Conservation (phyloP, 2,888 invertebrate species). For the Drosophila koepferae region DNA sequence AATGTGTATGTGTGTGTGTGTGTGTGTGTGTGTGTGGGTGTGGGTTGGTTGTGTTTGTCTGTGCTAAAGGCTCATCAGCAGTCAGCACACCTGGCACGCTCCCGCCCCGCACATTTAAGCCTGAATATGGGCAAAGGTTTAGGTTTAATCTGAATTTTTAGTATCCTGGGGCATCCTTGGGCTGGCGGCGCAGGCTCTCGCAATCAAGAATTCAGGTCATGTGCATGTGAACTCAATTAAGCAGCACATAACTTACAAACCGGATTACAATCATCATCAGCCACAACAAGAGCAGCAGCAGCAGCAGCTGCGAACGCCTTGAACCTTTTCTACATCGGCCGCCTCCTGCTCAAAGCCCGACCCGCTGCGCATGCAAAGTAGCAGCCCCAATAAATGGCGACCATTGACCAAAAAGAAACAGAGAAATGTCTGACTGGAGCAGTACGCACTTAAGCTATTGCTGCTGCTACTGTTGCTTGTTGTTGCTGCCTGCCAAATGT, state of each 20-base stretch:
- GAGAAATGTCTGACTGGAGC: conserved; percentile 5
- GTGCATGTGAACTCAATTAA: conserved; percentile 84
- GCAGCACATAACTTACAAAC: conserved; percentile 84
- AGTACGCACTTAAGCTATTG: conserved; percentile 13
- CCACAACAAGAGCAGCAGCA: conserved; percentile 57
- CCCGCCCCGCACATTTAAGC: conserved; percentile 44
- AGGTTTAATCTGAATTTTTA: conserved; percentile 52
- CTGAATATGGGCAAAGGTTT: conserved; percentile 32
- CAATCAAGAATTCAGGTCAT: conserved; percentile 83
- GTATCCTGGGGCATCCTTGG: conserved; percentile 34
- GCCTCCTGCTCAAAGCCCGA: background rate
- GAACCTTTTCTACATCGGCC: conserved; percentile 48
- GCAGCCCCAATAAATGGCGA: conserved; percentile 36
- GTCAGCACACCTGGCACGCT: conserved; percentile 69
- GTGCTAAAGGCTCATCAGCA: conserved; percentile 65
- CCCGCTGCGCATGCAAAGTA: conserved; percentile 72
- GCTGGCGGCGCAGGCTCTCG: conserved; percentile 28
- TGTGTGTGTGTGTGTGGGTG: conserved; percentile 4
- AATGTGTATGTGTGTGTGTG: conserved; percentile 15
- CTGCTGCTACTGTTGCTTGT: background rate
- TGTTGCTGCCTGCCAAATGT: conserved; percentile 43
- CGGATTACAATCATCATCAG: conserved; percentile 83
- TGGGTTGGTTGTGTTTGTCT: conserved; percentile 5
- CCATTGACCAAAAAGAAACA: conserved; percentile 35
- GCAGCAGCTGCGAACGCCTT: conserved; percentile 34